phyloP scores from a whole-genome alignment of 2,888 invertebrate species.

The Bhutanitis thaidina region DNA sequence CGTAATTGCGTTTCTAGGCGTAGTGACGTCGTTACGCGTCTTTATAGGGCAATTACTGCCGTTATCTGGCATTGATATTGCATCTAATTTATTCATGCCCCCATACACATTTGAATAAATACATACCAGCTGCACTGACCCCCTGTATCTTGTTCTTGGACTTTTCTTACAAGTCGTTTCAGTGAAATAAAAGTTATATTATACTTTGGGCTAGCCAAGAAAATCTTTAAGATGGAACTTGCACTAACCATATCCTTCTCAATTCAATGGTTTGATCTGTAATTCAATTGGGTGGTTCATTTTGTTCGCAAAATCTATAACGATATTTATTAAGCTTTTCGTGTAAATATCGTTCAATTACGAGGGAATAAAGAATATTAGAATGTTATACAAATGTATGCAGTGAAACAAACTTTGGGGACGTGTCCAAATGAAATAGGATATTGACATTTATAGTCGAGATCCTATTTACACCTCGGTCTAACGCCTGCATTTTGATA shows the following conservation, averaged over 20 bases:
- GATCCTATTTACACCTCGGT: slow-evolving; percentile 39
- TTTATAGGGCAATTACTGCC: slow-evolving; percentile 76
- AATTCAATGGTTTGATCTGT: slow-evolving; percentile 30
- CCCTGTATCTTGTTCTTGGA: slow-evolving; percentile 38
- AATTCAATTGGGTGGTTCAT: slow-evolving; percentile 33
- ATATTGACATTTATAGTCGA: slow-evolving; percentile 47
- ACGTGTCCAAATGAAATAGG: slow-evolving; percentile 46
- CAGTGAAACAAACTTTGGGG: slow-evolving; percentile 35
- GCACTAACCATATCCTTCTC: slow-evolving; percentile 31
- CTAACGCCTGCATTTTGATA: slow-evolving; percentile 38
- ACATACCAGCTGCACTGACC: slow-evolving; percentile 56
- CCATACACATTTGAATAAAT: slow-evolving; percentile 62
- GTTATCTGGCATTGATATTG: slow-evolving; percentile 78
- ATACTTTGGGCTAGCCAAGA: slow-evolving; percentile 32
- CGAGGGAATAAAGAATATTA: slow-evolving; percentile 38
- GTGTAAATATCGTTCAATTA: slow-evolving; percentile 21
- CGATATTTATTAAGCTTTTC: background rate
- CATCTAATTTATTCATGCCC: slow-evolving; percentile 69
- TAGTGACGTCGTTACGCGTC: slow-evolving; percentile 70
- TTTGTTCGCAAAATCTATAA: slow-evolving; percentile 25
- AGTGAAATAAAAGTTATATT: slow-evolving; percentile 49
- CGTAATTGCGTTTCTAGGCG: slow-evolving; percentile 71
- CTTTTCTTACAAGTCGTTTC: slow-evolving; percentile 36
- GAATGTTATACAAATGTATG: slow-evolving; percentile 48
- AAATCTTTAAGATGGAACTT: slow-evolving; percentile 31